Evolutionary conservation across 1,140 invertebrate species (phyloP), one percentile per base, ranked within the genome.

Genomic region (Eriosoma lanigerum): DNA sequence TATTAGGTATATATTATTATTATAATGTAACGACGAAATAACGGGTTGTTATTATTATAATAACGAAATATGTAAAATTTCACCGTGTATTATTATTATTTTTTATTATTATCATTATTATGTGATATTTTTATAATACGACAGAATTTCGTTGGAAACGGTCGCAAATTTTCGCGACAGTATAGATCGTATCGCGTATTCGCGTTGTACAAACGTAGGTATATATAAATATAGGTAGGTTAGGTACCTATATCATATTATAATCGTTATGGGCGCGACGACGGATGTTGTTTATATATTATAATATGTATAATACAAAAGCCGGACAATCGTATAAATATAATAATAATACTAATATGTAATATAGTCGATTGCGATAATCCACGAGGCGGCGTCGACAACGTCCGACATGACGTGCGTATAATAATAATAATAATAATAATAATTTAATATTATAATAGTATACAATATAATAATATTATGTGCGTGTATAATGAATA

Each of bases 381-480:
- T 62, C 60, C 60, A 6, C 60, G 56, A 24, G 56, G 26, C 56
- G 29, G 60, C 29, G 60, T 38, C 32, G 32, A 38, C 32, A 8
- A 4, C 32, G 60, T 12, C 60, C 60, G 60, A 62, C 60, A 62
- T 32, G 60, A 62, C 60, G 60, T 32, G 60, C 60, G 60, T 62
- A 62, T 62, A 58, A 58, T 26, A 62, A 19, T 32, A 62, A 38
- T 38, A 4, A 38, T 38, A 38, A 4, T 38, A 38, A 8, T 38
- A 38, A 8, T 3, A 4, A 38, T 38, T 4, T 38, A 4, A 38
- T 32, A 32, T 17, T 13, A 58, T 26, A 24, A 4, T 17, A 24
- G 21, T 29, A 60, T 15, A 62, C 60, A 62, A 6, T 29, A 15
- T 32, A 32, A 60, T n/a, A 24, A n/a, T 15, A 8, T 13, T 19